phyloP scores from a whole-genome alignment of 2,113 vertebrate genomes.

The Nothoprocta perdicaria region DNA sequence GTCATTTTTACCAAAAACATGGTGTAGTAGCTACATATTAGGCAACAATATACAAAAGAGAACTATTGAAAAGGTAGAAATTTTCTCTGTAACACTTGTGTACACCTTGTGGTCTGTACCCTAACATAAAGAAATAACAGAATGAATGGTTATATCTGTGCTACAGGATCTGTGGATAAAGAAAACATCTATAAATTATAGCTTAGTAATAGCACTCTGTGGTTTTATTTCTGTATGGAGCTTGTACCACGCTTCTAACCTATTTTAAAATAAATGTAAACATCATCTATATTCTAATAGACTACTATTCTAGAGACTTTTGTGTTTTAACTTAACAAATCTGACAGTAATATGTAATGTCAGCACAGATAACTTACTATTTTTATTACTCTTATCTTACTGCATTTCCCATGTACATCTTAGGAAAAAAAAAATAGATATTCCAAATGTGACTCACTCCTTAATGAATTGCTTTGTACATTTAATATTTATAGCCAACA shows the following conservation, averaged over 20 bases:
- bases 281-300: not conserved
- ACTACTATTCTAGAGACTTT: not conserved
- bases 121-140: not conserved
- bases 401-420: not conserved
- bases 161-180: not conserved
- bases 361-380: not conserved
- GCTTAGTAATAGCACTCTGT: not conserved
- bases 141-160: not conserved
- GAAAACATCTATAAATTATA: not conserved
- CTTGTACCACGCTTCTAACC: not conserved
- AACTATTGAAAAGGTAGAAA: not conserved
- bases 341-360: not conserved
- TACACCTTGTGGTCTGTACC: not conserved
- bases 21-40: not conserved
- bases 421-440: not conserved
- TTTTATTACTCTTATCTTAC: not conserved
- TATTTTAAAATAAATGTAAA: not conserved
- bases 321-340: not conserved
- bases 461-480: not conserved
- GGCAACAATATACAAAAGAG: not conserved
- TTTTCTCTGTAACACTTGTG: not conserved
- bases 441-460: not conserved
- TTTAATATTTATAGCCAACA: not conserved
- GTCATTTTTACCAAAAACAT: not conserved
- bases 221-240: not conserved